Evolutionary conservation across 2,888 invertebrate species (phyloP).

Genomic region (Parnassius smintheus): DNA sequence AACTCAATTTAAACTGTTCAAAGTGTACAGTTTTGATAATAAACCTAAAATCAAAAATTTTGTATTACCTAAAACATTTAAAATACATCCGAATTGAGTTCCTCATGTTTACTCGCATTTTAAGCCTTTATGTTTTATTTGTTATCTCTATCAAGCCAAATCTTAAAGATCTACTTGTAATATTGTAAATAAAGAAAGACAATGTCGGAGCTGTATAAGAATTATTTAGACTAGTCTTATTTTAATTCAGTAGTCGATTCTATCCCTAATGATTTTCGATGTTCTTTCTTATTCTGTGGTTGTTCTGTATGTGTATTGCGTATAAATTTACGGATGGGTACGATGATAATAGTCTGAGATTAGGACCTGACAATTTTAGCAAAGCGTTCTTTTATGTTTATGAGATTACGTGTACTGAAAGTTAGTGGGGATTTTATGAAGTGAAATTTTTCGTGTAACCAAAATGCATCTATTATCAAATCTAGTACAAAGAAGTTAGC

Average conservation of each 20-base stretch:
- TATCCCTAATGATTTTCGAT: conserved; percentile 31
- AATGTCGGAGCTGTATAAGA: neutral
- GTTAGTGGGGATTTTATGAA: conserved; percentile 38
- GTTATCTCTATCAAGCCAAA: no score
- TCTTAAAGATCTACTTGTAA: no score
- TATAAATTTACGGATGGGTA: conserved; percentile 46
- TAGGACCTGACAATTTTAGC: conserved; percentile 54
- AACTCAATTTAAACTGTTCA: neutral
- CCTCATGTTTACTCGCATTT: no score
- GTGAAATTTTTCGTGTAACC: conserved; percentile 27
- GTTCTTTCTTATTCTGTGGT: conserved; percentile 35
- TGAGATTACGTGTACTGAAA: conserved; percentile 58
- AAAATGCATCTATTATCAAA: no score
- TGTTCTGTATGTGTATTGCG: conserved; percentile 41
- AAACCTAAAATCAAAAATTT: no score
- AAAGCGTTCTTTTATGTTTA: conserved; percentile 59
- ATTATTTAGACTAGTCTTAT: conserved; percentile 15
- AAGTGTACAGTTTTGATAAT: no score
- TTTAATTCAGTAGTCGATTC: conserved; percentile 30
- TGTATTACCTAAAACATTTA: no score
- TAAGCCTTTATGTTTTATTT: no score
- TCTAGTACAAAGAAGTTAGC: no score
- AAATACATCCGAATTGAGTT: no score
- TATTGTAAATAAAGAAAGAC: no score
- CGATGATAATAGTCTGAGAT: conserved; percentile 50